Evolutionary conservation across 1,140 invertebrate genomes (phyloP), one percentile per base, ranked within the genome.

Genomic region (Eumeta japonica): DNA sequence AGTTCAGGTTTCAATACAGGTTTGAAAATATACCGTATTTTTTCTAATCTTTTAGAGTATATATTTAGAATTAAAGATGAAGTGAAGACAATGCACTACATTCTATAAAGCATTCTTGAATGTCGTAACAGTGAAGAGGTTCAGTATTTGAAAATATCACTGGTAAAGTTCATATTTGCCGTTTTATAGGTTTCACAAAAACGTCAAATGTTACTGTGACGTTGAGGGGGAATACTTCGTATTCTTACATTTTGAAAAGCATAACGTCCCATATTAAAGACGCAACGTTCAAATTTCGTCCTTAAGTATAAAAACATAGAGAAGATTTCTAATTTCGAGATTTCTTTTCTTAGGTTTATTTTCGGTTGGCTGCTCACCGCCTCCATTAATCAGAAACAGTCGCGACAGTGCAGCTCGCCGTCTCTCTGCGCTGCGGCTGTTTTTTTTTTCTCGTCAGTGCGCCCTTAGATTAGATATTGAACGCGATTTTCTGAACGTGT

Each of bases 121-220:
- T n/a, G n/a, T n/a, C n/a, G n/a, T n/a, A n/a, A n/a, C n/a, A n/a
- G n/a, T n/a, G n/a, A n/a, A n/a, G n/a, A n/a, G n/a, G n/a, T n/a
- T n/a, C n/a, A n/a, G n/a, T n/a, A n/a, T n/a, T n/a, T n/a, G n/a
- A n/a, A n/a, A n/a, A n/a, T n/a, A n/a, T n/a, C n/a, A n/a, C n/a
- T n/a, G 32, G 33, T 42, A 38, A 10, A 39, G 42, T 44, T 50
- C 58, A 70, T 66, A 73, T 73, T 71, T 64, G 63, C 63, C 63
- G 66, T 68, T 66, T 70, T 64, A 58, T 62, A 56, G 58, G 55
- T 62, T 50, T 62, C 59, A 68, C 62, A 66, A 66, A 70, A 64
- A 68, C 65, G 65, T 73, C 68, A 73, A 73, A 73, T 67, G 68
- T 65, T 73, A 72, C 62, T 64, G 55, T n/a, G n/a, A n/a, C 54